These are phyloP conservation scores for Amorpha juglandis DNA, from an alignment of 2,888 invertebrate genomes.

Conservation along the genomic window DNA sequence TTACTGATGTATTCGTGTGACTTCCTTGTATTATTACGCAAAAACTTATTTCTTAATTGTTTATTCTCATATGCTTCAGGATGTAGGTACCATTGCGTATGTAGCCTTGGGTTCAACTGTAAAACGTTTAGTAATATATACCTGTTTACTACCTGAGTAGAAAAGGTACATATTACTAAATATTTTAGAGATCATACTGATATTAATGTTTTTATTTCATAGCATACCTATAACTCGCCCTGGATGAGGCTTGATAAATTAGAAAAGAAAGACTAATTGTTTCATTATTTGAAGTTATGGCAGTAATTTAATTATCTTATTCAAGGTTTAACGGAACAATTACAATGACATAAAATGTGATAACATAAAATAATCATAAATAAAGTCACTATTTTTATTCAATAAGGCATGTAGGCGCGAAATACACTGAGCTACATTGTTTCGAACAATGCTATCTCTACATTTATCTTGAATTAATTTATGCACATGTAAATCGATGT, in stretches of 20 bases:
- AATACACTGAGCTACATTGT: background rate
- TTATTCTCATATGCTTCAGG: background rate
- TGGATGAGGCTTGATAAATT: too few relatives aligned
- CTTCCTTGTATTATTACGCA: slow-evolving; percentile 12
- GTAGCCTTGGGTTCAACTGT: background rate
- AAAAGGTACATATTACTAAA: background rate
- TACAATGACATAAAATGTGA: background rate
- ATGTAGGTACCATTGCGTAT: background rate
- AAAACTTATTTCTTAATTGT: background rate
- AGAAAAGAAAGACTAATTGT: too few relatives aligned
- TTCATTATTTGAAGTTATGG: background rate
- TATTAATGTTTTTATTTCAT: too few relatives aligned
- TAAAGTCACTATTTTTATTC: background rate
- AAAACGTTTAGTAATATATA: background rate
- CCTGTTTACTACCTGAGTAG: too few relatives aligned
- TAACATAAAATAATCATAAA: background rate
- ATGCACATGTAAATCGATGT: slow-evolving; percentile 29
- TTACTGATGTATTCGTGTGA: slow-evolving; percentile 5
- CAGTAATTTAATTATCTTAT: background rate
- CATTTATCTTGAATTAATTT: slow-evolving; percentile 27
- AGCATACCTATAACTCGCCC: too few relatives aligned
- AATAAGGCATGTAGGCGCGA: background rate
- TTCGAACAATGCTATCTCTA: slow-evolving; percentile 9
- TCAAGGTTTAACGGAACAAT: background rate
- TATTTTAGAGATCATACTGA: too few relatives aligned